Base-by-base conservation (phyloP, 2,888 invertebrate genomes). In the Stenolophus ochropezus region DNA sequence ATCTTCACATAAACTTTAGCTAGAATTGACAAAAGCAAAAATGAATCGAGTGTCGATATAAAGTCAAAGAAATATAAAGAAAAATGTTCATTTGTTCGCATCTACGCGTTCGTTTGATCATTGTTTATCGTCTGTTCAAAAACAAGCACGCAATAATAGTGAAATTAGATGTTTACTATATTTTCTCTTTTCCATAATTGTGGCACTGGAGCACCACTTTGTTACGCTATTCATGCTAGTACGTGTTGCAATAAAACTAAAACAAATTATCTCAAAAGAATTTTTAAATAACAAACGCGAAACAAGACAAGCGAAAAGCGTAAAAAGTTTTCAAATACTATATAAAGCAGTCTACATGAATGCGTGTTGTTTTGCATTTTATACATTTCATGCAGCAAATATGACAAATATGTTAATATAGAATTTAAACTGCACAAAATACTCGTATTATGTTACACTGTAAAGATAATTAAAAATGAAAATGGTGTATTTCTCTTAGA, bases 181-280 rank as follows among this genome's bases (percentile, higher is more conserved):
- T 42, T 11, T 42, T 42, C 27, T 42, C 11, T 42, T 3, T 42
- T 8, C 1, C 33, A 42, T 42, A 42, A 8, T 42, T 42, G 33
- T 42, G 33, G 11, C 33, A 42, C 1, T 42, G 33, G 8, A 11
- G 11, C 33, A 42, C 33, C 33, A 42, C 33, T 42, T 42, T 42
- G 33, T 42, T 11, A 11, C 11, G 33, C 1, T 42, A 42, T 42
- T 42, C 33, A 42, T 42, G 4, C 33, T 6, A 42, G 33, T 42
- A 42, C 51, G 14, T 51, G 51, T 2, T 2, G n/a, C 18, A 56
- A 14, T 16, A 33, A 33, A 69, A 69, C 5, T 20, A 33, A 33
- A 69, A 33, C 18, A 18, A 61, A 61, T 33, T 69, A 69, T 65
- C 8, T 27, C 65, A 69, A 69, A 69, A 33, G 65, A 69, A 33